phyloP scores from a whole-genome alignment of 2,797 vertebrate genomes.

The Austrolebias charrua region DNA sequence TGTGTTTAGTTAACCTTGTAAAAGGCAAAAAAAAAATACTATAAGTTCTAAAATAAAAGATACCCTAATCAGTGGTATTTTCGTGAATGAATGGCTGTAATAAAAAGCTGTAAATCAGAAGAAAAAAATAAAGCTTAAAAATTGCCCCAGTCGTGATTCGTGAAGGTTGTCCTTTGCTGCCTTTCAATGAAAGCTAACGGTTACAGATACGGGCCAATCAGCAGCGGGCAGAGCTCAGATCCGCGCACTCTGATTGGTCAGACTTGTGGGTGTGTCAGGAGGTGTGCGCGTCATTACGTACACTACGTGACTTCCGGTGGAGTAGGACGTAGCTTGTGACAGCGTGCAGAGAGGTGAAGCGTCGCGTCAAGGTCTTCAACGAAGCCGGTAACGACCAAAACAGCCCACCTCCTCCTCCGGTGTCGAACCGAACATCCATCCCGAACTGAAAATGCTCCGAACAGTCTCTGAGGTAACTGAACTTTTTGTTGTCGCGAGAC shows the following conservation, averaged over 20 bases:
- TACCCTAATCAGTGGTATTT: no score
- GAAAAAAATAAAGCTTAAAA: background rate
- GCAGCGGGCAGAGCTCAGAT: background rate
- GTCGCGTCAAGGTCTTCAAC: slow-evolving; percentile 5
- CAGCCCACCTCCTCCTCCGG: slow-evolving; percentile 7
- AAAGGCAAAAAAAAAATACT: no score
- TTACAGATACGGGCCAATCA: background rate
- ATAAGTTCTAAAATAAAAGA: no score
- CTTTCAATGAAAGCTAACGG: background rate
- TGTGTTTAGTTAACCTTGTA: no score
- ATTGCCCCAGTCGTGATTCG: background rate
- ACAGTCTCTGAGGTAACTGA: slow-evolving; percentile 45
- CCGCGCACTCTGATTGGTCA: slow-evolving; percentile 57
- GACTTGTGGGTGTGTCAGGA: slow-evolving; percentile 70
- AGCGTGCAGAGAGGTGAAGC: slow-evolving; percentile 10
- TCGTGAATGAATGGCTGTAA: background rate
- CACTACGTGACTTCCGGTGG: slow-evolving; percentile 54
- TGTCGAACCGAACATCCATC: slow-evolving; percentile 4
- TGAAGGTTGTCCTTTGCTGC: background rate
- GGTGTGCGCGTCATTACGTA: slow-evolving; percentile 42
- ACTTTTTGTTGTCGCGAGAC: slow-evolving; percentile 7
- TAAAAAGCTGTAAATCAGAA: background rate
- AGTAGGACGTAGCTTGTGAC: slow-evolving; percentile 31
- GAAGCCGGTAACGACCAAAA: slow-evolving; percentile 19
- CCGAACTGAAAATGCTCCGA: slow-evolving; percentile 32